Percentiles rank a stretch among this genome's conserved stretches.
Conservation (phyloP, 1,140 invertebrate genomes). For the Cepaea nemoralis region DNA sequence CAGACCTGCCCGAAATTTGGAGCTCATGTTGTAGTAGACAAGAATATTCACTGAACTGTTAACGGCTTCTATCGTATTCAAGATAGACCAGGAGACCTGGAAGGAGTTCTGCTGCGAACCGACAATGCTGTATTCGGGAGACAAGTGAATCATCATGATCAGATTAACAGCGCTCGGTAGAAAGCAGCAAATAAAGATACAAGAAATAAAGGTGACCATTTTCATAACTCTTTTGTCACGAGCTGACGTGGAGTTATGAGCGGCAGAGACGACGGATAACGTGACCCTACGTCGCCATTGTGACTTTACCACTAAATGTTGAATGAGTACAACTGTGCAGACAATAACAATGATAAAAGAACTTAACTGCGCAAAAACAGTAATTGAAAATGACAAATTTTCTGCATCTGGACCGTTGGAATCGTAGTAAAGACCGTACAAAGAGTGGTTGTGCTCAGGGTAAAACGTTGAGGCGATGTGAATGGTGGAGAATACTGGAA, state of each 20-base stretch:
- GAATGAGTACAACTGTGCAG: conserved; percentile 5
- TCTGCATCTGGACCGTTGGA: not conserved
- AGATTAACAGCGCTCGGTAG: conserved; percentile 28
- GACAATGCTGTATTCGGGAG: conserved; percentile 22
- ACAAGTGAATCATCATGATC: conserved; percentile 17
- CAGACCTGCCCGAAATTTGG: not conserved
- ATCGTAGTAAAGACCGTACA: not conserved
- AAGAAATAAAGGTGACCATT: conserved; percentile 13
- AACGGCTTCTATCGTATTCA: conserved; percentile 5
- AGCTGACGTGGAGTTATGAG: not conserved
- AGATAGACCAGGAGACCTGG: conserved; percentile 9
- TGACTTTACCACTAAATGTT: conserved; percentile 8
- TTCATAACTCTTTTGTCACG: conserved; percentile 23
- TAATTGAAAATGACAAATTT: conserved; percentile 16
- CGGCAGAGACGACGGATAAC: not conserved
- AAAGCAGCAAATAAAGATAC: conserved; percentile 27
- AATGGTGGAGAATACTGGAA: conserved; percentile 8
- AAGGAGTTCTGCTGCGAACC: conserved; percentile 20
- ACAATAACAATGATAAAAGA: conserved; percentile 27
- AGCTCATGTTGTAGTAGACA: conserved; percentile 28
- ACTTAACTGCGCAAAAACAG: conserved; percentile 1
- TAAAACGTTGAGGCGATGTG: not conserved
- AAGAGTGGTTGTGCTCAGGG: not conserved
- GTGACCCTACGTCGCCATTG: conserved; percentile 1
- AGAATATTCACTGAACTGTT: conserved; percentile 15